Conservation (phyloP, 2,113 vertebrate genomes). For the Hypanus sabinus region DNA sequence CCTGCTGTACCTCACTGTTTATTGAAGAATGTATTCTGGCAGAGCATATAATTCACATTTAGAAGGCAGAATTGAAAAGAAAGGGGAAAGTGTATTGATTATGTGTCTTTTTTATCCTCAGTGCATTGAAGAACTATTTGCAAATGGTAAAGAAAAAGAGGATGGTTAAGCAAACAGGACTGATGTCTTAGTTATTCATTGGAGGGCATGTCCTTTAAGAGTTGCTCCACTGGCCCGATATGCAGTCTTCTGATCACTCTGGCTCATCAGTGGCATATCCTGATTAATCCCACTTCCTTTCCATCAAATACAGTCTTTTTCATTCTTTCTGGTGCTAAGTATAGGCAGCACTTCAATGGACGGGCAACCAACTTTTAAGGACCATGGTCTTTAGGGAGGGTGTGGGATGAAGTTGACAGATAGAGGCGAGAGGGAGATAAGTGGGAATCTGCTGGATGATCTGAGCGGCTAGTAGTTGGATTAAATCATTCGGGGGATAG, state of each 20-base stretch:
- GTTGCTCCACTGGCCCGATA: not conserved
- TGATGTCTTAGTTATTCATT: not conserved
- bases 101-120: not conserved
- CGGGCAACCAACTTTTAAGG: not conserved
- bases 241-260: not conserved
- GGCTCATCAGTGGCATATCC: not conserved
- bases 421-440: too few species aligned
- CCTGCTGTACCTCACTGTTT: too few species aligned
- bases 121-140: not conserved
- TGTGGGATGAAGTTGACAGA: too few species aligned
- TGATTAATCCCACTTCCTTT: not conserved
- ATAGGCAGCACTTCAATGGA: not conserved
- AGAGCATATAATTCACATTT: not conserved
- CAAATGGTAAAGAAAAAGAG: not conserved
- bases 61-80: not conserved
- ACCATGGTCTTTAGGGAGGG: not conserved
- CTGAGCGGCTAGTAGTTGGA: too few species aligned
- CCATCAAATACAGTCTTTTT: not conserved
- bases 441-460: too few species aligned
- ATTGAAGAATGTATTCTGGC: not conserved
- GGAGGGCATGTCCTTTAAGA: not conserved
- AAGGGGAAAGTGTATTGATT: not conserved
- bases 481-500: too few species aligned
- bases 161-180: not conserved
- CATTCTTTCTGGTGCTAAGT: not conserved